These are phyloP conservation scores for Emys orbicularis DNA, from an alignment of 2,797 vertebrate genomes.

Conservation along the genomic window DNA sequence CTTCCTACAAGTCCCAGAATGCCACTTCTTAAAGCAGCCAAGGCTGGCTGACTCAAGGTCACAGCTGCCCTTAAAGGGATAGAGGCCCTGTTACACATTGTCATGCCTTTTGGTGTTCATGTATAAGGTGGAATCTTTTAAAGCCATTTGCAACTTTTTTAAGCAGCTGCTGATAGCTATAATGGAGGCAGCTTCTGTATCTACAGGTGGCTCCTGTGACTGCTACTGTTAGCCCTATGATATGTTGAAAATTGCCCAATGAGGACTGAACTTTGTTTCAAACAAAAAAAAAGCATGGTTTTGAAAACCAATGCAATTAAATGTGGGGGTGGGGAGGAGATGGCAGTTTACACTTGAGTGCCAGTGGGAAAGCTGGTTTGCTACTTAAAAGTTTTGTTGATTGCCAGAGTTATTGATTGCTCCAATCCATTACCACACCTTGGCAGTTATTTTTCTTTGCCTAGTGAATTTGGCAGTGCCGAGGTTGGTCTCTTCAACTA, in stretches of 20 bases:
- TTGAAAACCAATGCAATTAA: not conserved
- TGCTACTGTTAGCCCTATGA: not conserved
- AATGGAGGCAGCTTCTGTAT: slow-evolving; percentile 23
- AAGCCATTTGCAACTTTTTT: slow-evolving; percentile 8
- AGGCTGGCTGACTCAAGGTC: not conserved
- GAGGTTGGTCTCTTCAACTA: not conserved
- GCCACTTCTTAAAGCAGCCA: not conserved
- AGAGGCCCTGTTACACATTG: not conserved
- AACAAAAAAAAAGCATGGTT: not conserved
- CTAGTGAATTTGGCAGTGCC: not conserved
- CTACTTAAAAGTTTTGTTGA: not conserved
- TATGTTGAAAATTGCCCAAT: not conserved
- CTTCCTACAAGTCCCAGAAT: not conserved
- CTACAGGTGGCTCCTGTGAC: not conserved
- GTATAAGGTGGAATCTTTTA: not conserved
- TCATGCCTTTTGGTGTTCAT: not conserved
- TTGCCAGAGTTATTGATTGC: not conserved
- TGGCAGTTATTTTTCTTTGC: not conserved
- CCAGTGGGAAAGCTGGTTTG: not conserved
- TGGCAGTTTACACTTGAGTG: not conserved
- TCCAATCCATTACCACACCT: not conserved
- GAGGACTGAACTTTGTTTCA: not conserved
- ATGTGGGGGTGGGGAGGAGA: not conserved
- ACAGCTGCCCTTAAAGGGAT: not conserved
- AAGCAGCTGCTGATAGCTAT: slow-evolving; percentile 20